A percentile compares a stretch with the other conserved stretches of the same genome.
phyloP scores from a whole-genome alignment of 2,113 vertebrate genomes.

The Myrmecobius fasciatus region DNA sequence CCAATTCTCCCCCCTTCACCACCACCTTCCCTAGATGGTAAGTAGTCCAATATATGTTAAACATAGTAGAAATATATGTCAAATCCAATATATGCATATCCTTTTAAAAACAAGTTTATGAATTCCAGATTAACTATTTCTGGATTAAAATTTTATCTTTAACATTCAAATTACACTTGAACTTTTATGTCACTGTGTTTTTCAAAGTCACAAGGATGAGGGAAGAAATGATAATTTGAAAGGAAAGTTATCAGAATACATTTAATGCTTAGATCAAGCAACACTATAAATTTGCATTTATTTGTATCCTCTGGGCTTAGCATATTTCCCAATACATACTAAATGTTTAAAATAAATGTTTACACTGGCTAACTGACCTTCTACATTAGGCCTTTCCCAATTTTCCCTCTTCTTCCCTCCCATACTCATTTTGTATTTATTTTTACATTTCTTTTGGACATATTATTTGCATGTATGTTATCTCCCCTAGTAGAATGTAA shows the following conservation, averaged over 20 bases:
- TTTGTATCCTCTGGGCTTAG: neutral
- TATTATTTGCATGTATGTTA: neutral
- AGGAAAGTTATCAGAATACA: neutral
- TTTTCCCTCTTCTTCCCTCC: neutral
- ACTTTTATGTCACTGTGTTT: constrained; percentile 14
- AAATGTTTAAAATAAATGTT: neutral
- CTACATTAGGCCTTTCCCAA: neutral
- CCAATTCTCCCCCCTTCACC: too few relatives aligned
- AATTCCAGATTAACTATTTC: neutral
- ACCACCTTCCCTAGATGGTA: too few relatives aligned
- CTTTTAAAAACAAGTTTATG: neutral
- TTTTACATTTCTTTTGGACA: too few relatives aligned
- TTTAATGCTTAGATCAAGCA: neutral
- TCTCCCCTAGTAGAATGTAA: neutral
- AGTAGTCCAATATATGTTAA: too few relatives aligned
- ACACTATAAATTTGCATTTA: neutral
- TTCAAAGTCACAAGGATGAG: constrained; percentile 23
- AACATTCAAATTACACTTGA: constrained; percentile 28
- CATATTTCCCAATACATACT: neutral
- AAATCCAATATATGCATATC: neutral
- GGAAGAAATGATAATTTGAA: neutral
- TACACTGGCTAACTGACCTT: neutral
- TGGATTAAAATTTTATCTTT: constrained; percentile 36
- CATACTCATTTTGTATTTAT: too few relatives aligned
- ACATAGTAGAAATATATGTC: too few relatives aligned